A percentile compares a stretch with the other conserved stretches of the same genome.
phyloP scores from a whole-genome alignment of 2,797 vertebrate genomes.

The Trachurus trachurus region DNA sequence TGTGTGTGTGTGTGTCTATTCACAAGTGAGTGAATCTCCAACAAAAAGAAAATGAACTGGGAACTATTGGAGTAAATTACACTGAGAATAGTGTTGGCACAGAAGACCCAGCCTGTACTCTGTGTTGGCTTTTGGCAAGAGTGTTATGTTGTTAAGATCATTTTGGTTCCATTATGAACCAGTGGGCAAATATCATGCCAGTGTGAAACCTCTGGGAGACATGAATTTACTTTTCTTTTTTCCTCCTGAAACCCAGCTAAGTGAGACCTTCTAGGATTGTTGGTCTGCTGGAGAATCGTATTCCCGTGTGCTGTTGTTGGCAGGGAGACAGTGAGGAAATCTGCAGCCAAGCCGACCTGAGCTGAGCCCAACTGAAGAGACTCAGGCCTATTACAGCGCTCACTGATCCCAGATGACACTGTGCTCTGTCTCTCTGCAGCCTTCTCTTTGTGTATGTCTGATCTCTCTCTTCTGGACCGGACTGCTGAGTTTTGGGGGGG shows the following conservation, averaged over 20 bases:
- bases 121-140: conserved; percentile 52
- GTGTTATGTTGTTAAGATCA: conserved; percentile 39
- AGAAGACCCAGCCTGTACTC: conserved; percentile 29
- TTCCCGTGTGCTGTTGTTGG: conserved; percentile 72
- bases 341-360: conserved; percentile 64
- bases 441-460: conserved; percentile 37
- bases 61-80: conserved; percentile 37
- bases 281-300: conserved; percentile 55
- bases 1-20: background rate
- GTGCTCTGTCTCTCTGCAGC: conserved; percentile 43
- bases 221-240: conserved; percentile 58
- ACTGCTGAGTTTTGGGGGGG: conserved; percentile 13
- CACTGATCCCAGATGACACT: conserved; percentile 81
- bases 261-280: conserved; percentile 72
- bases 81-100: conserved; percentile 30
- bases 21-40: conserved; percentile 1
- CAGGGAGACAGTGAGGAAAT: conserved; percentile 58
- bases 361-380: conserved; percentile 65
- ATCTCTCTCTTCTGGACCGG: conserved; percentile 47
- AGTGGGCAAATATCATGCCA: conserved; percentile 62
- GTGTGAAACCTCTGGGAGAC: conserved; percentile 57
- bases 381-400: conserved; percentile 81
- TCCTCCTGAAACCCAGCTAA: conserved; percentile 59
- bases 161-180: conserved; percentile 63
- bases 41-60: conserved; percentile 25